These are phyloP conservation scores for Lytechinus pictus DNA, from an alignment of 35 echinoderm and acorn worm genomes.

Conservation along the genomic window DNA sequence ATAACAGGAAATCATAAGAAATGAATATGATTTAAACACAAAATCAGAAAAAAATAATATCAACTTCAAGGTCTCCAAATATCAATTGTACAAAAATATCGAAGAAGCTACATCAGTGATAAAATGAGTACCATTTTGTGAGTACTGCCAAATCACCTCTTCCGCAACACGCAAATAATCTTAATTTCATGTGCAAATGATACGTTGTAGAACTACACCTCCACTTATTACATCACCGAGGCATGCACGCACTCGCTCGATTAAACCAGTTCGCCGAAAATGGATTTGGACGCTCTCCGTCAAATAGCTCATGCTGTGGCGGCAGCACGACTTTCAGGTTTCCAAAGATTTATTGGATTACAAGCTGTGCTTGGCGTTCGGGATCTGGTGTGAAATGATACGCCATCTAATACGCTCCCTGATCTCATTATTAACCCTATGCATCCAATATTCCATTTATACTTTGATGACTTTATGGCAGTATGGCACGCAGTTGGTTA, in stretches of 20 bases:
- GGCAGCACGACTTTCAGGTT: neutral
- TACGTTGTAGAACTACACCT: neutral
- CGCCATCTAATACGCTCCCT: neutral
- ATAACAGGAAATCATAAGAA: no score
- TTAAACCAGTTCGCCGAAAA: neutral
- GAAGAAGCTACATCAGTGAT: no score
- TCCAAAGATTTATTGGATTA: slow-evolving; percentile 12
- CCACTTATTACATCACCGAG: neutral
- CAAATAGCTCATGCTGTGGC: neutral
- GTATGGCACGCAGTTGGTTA: neutral
- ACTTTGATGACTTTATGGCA: neutral
- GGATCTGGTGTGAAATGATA: slow-evolving; percentile 1
- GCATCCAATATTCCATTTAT: neutral
- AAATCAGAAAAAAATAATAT: no score
- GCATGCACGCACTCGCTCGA: neutral
- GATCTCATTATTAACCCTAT: neutral
- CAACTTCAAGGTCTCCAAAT: no score
- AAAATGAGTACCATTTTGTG: neutral
- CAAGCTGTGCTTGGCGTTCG: neutral
- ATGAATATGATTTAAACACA: no score
- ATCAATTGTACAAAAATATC: no score
- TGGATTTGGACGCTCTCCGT: neutral
- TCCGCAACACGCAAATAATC: neutral
- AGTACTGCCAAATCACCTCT: neutral
- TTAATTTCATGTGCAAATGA: slow-evolving; percentile 5